A percentile compares a stretch with the other conserved stretches of the same genome.
These are phyloP conservation scores for Saguinus imperator DNA, from an alignment of 2,113 vertebrate genomes.

Conservation along the genomic window DNA sequence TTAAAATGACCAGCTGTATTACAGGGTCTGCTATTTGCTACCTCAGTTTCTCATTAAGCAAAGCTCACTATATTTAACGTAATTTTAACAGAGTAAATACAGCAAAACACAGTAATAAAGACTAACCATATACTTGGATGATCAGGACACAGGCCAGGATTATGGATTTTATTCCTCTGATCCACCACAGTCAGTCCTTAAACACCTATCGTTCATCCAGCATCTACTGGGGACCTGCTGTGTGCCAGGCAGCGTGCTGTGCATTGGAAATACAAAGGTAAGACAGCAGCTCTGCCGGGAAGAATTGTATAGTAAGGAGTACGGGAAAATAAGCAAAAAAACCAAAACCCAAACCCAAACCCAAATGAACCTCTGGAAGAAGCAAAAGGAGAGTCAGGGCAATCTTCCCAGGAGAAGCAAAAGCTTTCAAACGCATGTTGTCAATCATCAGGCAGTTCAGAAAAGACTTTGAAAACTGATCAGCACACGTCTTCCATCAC, in stretches of 20 bases:
- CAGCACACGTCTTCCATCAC: not conserved
- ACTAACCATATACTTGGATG: not conserved
- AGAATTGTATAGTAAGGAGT: not conserved
- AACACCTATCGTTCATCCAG: not conserved
- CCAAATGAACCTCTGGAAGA: not conserved
- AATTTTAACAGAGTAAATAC: conserved; percentile 50
- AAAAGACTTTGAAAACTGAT: not conserved
- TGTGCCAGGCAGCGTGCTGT: not conserved
- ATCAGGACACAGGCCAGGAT: conserved; percentile 16
- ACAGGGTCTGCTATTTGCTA: conserved; percentile 50
- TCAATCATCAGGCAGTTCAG: not conserved
- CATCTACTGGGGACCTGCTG: not conserved
- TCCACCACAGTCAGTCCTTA: not conserved
- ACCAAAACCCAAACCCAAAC: not conserved
- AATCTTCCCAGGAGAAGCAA: not conserved
- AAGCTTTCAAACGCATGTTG: not conserved
- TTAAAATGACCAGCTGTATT: conserved; percentile 54
- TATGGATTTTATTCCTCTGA: not conserved
- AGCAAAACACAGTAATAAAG: conserved; percentile 52
- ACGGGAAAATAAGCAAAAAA: not conserved
- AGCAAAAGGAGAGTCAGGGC: not conserved
- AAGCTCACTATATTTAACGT: conserved; percentile 66
- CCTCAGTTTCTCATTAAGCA: conserved; percentile 72
- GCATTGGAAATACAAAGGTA: not conserved
- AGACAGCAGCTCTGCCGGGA: not conserved